Evolutionary conservation across 1,140 invertebrate genomes (phyloP), one percentile per base, ranked within the genome.

Genomic region (Ectropis grisescens): DNA sequence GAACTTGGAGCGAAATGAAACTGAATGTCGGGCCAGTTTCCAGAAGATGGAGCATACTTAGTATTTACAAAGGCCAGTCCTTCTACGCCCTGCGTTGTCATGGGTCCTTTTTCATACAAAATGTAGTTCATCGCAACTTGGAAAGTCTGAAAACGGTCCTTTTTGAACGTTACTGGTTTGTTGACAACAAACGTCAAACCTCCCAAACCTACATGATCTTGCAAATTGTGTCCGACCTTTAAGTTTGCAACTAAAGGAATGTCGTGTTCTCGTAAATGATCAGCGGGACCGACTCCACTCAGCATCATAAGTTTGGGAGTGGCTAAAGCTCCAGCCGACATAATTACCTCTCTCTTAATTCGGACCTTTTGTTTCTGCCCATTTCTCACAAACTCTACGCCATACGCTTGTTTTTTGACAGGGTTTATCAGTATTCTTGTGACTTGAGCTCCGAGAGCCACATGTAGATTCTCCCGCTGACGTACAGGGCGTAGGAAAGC

Each of bases 291-390:
- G 11, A 97, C 86, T 0, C 95, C 95, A 11, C 93, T 95, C 0
- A 96, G 55, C 93, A 97, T 93, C 9, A 97, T 83, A n/a, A 97
- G 47, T 39, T 95, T 92, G 1, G 94, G 93, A 1, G 90, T 89
- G 16, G 90, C 89, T 8, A 96, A 86, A 0, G 93, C 87, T 0
- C 94, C 94, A 0, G 92, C 91, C 1, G 91, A 93, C 27, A 94
- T 68, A 1, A 96, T 86, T 0, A 96, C 86, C 71, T 96, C 94
- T 19, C 88, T 85, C 15, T 88, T 84, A 0, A 91, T 91, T 37
- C 86, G 82, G 0, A 92, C 89, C 8, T 85, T 79, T 22, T 90
- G 83, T 13, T 82, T 85, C 25, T 83, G 83, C 2, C 89, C 88
- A 13, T 90, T 83, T 19, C 89, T 84, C 2, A 89, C 56, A 32